A percentile compares a stretch with the other conserved stretches of the same genome.
Conservation (phyloP, 2,888 invertebrate species). For the Drosophila mettleri region DNA sequence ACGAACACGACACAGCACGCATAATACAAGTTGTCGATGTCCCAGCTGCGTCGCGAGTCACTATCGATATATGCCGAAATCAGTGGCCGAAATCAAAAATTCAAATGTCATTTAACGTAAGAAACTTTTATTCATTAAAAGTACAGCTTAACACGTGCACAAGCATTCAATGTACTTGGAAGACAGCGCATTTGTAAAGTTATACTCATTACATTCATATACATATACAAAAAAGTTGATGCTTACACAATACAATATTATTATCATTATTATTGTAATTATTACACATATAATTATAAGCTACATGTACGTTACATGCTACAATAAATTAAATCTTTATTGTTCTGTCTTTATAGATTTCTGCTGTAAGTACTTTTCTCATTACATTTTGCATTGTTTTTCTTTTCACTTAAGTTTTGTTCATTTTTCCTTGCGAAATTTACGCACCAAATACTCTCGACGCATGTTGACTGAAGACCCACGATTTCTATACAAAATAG, state of each 20-base stretch:
- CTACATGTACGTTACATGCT: slow-evolving; percentile 68
- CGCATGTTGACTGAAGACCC: slow-evolving; percentile 71
- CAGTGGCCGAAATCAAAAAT: slow-evolving; percentile 12
- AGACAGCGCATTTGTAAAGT: slow-evolving; percentile 66
- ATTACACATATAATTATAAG: slow-evolving; percentile 51
- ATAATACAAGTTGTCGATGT: too few relatives aligned
- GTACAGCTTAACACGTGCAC: slow-evolving; percentile 65
- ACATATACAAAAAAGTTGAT: slow-evolving; percentile 65
- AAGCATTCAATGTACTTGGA: slow-evolving; percentile 65
- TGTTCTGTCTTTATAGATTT: slow-evolving; percentile 42
- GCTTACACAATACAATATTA: slow-evolving; percentile 56
- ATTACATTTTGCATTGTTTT: slow-evolving; percentile 11
- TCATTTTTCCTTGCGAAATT: slow-evolving; percentile 29
- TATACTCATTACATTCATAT: slow-evolving; percentile 58
- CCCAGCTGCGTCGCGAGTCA: too few relatives aligned
- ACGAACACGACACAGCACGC: too few relatives aligned
- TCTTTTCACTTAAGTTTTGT: neutral
- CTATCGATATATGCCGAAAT: slow-evolving; percentile 12
- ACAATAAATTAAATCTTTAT: slow-evolving; percentile 76
- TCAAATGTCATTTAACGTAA: slow-evolving; percentile 54
- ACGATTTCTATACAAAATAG: slow-evolving; percentile 47
- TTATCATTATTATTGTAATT: slow-evolving; percentile 43
- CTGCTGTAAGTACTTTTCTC: slow-evolving; percentile 34
- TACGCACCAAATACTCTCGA: slow-evolving; percentile 56
- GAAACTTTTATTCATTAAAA: slow-evolving; percentile 72